phyloP scores from a whole-genome alignment of 2,797 vertebrate species.

The Hypotaenidia okinawae region DNA sequence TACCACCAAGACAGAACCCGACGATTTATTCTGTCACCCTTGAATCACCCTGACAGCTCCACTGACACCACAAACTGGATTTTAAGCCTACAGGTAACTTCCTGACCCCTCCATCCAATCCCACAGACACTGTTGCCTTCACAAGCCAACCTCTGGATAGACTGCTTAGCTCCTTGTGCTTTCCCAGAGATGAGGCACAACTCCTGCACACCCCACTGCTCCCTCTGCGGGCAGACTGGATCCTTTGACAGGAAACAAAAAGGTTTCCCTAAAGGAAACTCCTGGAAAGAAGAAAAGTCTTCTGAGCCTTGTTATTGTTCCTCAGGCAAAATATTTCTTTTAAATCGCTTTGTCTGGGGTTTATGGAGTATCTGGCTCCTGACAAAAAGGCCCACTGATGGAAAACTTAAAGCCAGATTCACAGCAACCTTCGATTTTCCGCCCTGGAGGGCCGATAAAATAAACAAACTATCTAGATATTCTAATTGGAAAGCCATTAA shows the following conservation, averaged over 20 bases:
- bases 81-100: not conserved
- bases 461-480: not conserved
- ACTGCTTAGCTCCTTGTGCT: not conserved
- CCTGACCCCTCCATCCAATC: conserved; percentile 4
- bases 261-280: conserved; percentile 53
- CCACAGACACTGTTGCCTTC: not conserved
- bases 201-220: conserved; percentile 7
- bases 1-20: not conserved
- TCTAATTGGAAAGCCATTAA: conserved; percentile 39
- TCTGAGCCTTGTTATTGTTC: conserved; percentile 27
- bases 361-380: not conserved
- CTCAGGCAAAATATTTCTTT: conserved; percentile 37
- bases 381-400: not conserved
- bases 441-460: not conserved
- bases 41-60: not conserved
- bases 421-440: not conserved
- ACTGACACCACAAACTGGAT: not conserved
- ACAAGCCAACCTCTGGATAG: not conserved
- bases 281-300: not conserved
- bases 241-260: conserved; percentile 44
- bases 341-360: conserved; percentile 6
- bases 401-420: not conserved
- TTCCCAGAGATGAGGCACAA: conserved; percentile 20
- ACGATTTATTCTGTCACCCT: not conserved
- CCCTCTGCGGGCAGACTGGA: conserved; percentile 28